phyloP scores from a whole-genome alignment of 2,113 vertebrate genomes.

The Epinephelus fuscoguttatus region DNA sequence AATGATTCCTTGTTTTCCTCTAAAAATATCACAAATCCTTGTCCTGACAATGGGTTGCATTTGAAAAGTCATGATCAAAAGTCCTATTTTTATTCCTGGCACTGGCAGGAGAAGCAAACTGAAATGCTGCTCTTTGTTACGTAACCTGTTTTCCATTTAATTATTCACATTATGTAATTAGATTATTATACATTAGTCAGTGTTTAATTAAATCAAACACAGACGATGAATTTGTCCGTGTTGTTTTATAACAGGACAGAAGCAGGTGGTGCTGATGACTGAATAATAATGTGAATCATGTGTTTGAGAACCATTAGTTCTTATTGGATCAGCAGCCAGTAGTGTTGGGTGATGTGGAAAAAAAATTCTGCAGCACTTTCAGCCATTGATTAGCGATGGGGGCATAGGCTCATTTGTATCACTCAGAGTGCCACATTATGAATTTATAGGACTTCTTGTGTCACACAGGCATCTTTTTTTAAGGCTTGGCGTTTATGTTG shows the following conservation, averaged over 20 bases:
- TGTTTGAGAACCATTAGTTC: neutral
- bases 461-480: neutral
- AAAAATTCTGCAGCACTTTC: neutral
- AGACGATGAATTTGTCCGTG: neutral
- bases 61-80: conserved; percentile 47
- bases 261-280: conserved; percentile 20
- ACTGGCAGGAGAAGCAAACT: conserved; percentile 14
- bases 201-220: conserved; percentile 12
- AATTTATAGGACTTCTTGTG: neutral
- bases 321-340: neutral
- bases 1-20: neutral
- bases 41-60: conserved; percentile 27
- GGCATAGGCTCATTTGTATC: neutral
- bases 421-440: neutral
- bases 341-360: neutral
- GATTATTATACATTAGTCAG: conserved; percentile 45
- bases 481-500: neutral
- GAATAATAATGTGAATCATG: conserved; percentile 15
- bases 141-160: conserved; percentile 48
- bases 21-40: conserved; percentile 44
- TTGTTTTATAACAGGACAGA: neutral
- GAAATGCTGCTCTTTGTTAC: conserved; percentile 44
- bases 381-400: neutral
- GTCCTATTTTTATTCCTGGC: conserved; percentile 54
- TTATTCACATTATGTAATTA: conserved; percentile 56